Percentiles rank a stretch among this genome's conserved stretches.
phyloP scores from a whole-genome alignment of 1,140 invertebrate genomes.

The Aphidius gifuensis region DNA sequence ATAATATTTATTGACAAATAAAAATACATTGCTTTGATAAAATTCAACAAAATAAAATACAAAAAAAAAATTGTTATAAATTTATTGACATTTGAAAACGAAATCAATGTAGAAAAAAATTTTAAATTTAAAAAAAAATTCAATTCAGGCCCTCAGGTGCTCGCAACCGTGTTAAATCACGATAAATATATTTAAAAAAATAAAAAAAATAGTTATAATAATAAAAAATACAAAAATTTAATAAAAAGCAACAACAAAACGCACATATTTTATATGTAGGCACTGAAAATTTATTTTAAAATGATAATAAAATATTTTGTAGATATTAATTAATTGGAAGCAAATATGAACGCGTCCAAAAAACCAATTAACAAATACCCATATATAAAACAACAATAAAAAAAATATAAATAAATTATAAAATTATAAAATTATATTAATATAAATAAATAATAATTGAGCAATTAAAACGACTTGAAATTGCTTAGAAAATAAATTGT shows the following conservation, averaged over 20 bases:
- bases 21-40: neutral
- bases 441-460: no score
- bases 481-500: no score
- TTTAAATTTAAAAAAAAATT: neutral
- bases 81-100: neutral
- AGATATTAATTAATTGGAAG: conserved; percentile 4
- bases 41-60: neutral
- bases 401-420: neutral
- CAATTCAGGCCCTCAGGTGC: conserved; percentile 14
- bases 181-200: conserved; percentile 4
- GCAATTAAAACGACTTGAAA: no score
- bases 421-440: neutral
- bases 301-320: conserved; percentile 13
- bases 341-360: conserved; percentile 1
- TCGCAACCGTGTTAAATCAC: conserved; percentile 7
- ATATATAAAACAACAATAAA: neutral
- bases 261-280: conserved; percentile 19
- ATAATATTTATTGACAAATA: neutral
- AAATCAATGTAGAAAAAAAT: conserved; percentile 14
- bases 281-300: neutral
- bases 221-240: conserved; percentile 2
- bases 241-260: conserved; percentile 2
- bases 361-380: neutral
- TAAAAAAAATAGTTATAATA: neutral
- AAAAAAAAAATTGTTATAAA: conserved; percentile 1